Evolutionary conservation across 2,797 vertebrate genomes (phyloP), one percentile per base, ranked within the genome.

Genomic region (Sebastiscus tertius): DNA sequence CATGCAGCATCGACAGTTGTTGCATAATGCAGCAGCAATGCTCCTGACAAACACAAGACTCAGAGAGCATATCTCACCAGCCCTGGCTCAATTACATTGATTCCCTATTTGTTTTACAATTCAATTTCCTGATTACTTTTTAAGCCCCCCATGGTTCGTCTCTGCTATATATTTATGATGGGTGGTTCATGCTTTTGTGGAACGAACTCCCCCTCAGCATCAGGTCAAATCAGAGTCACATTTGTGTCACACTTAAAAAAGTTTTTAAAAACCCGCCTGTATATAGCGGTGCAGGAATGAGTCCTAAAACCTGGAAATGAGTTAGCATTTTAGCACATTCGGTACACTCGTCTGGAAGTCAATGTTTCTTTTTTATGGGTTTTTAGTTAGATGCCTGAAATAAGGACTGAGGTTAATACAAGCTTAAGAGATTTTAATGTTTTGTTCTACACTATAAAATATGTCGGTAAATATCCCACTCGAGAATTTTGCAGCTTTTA

Each of bases 31-130:
- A 70, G 36, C 52, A 71, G 63, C 61, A 46, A 66, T 13, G 9
- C 49, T 54, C 33, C 26, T 61, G 56, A 64, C 55, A 81, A 80
- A 85, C 0, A 49, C 0, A 6, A 42, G 36, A 71, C 26, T 1
- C 36, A 22, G 13, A 52, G 49, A 55, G 65, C 9, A 49, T 11
- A 65, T 72, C 31, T 71, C 20, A 54, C 22, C 29, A 46, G 69
- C 26, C 5, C n/a, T 26, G 61, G 11, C 55, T 58, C 39, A 66
- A 63, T 60, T 33, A 61, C 4, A 67, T 9, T 64, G 24, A 29
- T 52, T 77, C 1, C 11, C 11, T 62, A 11, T 74, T 69, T 76
- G 34, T 74, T 82, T 81, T 70, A 33, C 22, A 79, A 61, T 77
- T 36, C 5, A 22, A 4, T 54, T 77, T 70, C 49, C 31, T 74